Percentiles rank a stretch among this genome's conserved stretches.
These are phyloP conservation scores for Typhlichthys subterraneus DNA, from an alignment of 2,797 vertebrate species.

Conservation along the genomic window DNA sequence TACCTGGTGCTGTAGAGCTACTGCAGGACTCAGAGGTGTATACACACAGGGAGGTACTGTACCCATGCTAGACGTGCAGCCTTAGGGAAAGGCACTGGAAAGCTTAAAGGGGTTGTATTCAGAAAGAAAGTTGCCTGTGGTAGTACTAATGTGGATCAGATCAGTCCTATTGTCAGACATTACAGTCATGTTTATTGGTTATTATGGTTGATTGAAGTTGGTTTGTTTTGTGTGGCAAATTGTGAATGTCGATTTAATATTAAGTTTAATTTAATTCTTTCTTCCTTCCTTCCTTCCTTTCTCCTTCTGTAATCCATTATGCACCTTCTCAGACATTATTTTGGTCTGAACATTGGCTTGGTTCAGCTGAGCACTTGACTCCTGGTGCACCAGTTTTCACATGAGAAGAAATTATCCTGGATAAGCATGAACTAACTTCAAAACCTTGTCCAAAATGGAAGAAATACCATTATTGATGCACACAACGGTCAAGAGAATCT, in stretches of 20 bases:
- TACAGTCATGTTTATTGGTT: no score
- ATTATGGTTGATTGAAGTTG: no score
- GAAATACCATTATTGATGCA: constrained; percentile 68
- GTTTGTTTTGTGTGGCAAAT: neutral
- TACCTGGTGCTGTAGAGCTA: constrained; percentile 39
- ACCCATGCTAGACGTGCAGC: neutral
- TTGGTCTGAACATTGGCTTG: constrained; percentile 49
- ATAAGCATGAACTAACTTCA: constrained; percentile 54
- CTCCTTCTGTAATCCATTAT: constrained; percentile 14
- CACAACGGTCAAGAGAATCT: constrained; percentile 68
- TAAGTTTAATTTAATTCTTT: neutral
- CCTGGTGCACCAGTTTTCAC: constrained; percentile 53
- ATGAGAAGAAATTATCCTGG: constrained; percentile 45
- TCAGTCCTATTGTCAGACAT: no score
- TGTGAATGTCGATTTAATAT: neutral
- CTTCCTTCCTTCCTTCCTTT: constrained; percentile 5
- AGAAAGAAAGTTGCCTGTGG: no score
- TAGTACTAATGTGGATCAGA: no score
- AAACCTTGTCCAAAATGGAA: constrained; percentile 53
- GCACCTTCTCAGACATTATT: constrained; percentile 29
- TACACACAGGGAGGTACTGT: constrained; percentile 29
- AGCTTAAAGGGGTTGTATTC: no score
- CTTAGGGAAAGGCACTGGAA: no score
- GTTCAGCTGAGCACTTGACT: constrained; percentile 47
- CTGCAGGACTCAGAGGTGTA: constrained; percentile 54